These are phyloP conservation scores for Amiota communis DNA, from an alignment of 2,888 invertebrate genomes.

Conservation along the genomic window DNA sequence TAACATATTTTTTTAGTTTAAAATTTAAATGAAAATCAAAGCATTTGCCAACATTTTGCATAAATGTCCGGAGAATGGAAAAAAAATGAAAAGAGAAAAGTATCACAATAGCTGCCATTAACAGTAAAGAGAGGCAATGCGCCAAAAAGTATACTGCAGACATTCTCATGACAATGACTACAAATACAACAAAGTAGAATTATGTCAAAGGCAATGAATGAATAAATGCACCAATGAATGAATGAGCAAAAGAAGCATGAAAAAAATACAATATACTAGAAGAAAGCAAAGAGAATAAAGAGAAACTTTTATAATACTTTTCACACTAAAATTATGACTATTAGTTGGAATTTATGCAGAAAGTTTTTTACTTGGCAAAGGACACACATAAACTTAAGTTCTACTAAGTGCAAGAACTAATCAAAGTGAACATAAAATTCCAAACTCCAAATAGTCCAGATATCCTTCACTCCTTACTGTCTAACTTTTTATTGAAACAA, in stretches of 20 bases:
- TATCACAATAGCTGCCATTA: slow-evolving; percentile 38
- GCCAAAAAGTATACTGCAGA: slow-evolving; percentile 10
- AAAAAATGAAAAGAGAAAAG: background rate
- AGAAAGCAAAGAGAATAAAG: background rate
- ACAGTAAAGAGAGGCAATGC: background rate
- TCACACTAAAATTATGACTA: slow-evolving; percentile 16
- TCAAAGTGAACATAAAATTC: background rate
- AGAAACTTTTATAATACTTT: slow-evolving; percentile 10
- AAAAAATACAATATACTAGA: background rate
- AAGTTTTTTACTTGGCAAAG: background rate
- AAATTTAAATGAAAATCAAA: too few species aligned
- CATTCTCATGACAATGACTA: too few species aligned
- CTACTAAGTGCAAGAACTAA: background rate
- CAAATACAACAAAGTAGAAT: background rate
- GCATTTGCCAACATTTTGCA: too few species aligned
- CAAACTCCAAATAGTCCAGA: too few species aligned
- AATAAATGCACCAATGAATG: slow-evolving; percentile 38
- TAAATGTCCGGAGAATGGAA: too few species aligned
- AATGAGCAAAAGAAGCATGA: slow-evolving; percentile 33
- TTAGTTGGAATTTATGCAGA: slow-evolving; percentile 21
- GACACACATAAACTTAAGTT: background rate
- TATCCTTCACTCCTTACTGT: too few species aligned
- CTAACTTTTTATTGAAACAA: too few species aligned
- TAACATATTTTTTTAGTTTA: too few species aligned
- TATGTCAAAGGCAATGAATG: slow-evolving; percentile 12